Conservation (phyloP, 2,888 invertebrate genomes). For the Drosophila tripunctata region DNA sequence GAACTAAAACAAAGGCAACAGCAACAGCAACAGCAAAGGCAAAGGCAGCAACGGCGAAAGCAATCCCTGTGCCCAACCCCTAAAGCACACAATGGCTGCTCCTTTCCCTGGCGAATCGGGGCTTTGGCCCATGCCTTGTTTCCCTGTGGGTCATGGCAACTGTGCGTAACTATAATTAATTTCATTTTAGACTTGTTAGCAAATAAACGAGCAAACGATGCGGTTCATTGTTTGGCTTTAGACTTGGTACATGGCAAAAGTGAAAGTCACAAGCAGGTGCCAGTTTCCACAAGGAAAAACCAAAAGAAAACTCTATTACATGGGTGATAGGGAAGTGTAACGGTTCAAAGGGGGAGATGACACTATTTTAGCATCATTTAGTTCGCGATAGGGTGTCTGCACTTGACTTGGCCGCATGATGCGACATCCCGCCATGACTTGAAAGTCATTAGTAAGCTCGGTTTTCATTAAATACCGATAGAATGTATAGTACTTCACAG, state of each 20-base stretch:
- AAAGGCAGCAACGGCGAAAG: slow-evolving; percentile 12
- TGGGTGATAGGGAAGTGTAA: too few relatives aligned
- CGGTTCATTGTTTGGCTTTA: slow-evolving; percentile 59
- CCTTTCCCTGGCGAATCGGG: slow-evolving; percentile 2
- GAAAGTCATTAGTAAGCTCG: slow-evolving; percentile 11
- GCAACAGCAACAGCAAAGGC: too few relatives aligned
- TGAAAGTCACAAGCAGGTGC: slow-evolving; percentile 23
- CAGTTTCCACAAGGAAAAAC: neutral
- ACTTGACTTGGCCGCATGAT: slow-evolving; percentile 40
- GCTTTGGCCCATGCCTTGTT: neutral
- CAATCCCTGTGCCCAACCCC: neutral
- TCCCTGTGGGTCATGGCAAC: slow-evolving; percentile 52
- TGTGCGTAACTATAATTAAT: slow-evolving; percentile 77
- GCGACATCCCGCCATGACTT: neutral
- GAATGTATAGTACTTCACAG: neutral
- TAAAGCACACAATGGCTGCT: slow-evolving; percentile 7
- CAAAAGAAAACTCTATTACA: too few relatives aligned
- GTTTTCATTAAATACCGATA: slow-evolving; percentile 1
- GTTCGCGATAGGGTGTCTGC: slow-evolving; percentile 26
- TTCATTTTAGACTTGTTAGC: slow-evolving; percentile 78
- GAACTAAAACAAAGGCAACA: slow-evolving; percentile 17
- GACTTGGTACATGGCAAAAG: slow-evolving; percentile 24
- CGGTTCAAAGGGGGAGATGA: neutral
- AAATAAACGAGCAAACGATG: slow-evolving; percentile 78
- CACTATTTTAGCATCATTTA: slow-evolving; percentile 34